A percentile compares a stretch with the other conserved stretches of the same genome.
These are phyloP conservation scores for Hyaena hyaena DNA, from an alignment of 2,113 vertebrate species.

Conservation along the genomic window DNA sequence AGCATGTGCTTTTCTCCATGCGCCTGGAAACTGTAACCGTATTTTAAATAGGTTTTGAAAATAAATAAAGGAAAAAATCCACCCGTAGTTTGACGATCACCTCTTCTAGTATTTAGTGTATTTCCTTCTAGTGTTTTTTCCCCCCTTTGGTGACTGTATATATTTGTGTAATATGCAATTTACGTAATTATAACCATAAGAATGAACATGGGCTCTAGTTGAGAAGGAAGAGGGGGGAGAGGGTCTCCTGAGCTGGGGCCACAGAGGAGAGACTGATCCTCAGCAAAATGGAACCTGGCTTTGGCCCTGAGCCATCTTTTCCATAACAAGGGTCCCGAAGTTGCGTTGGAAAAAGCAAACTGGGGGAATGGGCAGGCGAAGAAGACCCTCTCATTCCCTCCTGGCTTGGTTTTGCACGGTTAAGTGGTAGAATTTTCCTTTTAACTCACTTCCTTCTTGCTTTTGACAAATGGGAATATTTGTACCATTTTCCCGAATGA, in stretches of 20 bases:
- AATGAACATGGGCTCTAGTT: not conserved
- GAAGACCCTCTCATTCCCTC: not conserved
- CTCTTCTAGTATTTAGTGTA: not conserved
- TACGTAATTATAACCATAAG: not conserved
- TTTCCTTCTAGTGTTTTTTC: not conserved
- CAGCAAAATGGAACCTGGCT: not conserved
- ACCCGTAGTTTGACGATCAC: not conserved
- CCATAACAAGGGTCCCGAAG: not conserved
- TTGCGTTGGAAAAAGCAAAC: not conserved
- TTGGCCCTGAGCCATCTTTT: not conserved
- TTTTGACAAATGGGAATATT: conserved; percentile 77
- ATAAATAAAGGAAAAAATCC: not conserved
- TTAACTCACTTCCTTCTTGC: conserved; percentile 71
- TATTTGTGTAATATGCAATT: not conserved
- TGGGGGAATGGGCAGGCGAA: not conserved
- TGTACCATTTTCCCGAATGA: conserved; percentile 79
- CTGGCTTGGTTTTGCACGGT: not conserved
- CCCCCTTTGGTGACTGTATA: not conserved
- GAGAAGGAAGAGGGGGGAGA: not conserved
- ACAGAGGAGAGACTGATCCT: not conserved
- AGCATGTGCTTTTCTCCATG: accelerated
- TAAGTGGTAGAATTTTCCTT: conserved; percentile 69
- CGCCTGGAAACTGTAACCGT: not conserved
- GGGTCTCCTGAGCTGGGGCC: not conserved
- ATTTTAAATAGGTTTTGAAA: conserved; percentile 18